Conservation (phyloP, 2,888 invertebrate species). For the Brachypalpus laphriformis region DNA sequence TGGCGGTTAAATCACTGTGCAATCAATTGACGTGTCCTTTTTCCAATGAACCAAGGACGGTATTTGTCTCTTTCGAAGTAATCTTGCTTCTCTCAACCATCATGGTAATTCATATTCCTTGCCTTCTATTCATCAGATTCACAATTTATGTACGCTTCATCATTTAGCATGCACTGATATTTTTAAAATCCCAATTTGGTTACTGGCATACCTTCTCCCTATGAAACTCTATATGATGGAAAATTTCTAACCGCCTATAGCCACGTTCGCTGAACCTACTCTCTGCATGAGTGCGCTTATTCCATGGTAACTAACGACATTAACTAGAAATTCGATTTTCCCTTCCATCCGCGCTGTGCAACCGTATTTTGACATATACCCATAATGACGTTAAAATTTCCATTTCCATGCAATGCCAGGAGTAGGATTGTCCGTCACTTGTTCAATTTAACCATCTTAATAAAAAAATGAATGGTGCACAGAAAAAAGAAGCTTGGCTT, state of each 20-base stretch:
- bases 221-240: not conserved
- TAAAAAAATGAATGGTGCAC: conserved; percentile 6
- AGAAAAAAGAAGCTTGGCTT: not conserved
- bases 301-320: conserved; percentile 51
- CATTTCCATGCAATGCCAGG: conserved; percentile 51
- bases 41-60: too few species aligned
- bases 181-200: not conserved
- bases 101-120: too few species aligned
- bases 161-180: not conserved
- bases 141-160: not conserved
- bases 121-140: too few species aligned
- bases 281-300: conserved; percentile 24
- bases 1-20: too few species aligned
- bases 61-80: too few species aligned
- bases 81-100: too few species aligned
- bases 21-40: too few species aligned
- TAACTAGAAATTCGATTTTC: conserved; percentile 46
- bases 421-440: conserved; percentile 62
- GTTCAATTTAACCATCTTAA: conserved; percentile 57
- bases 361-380: conserved; percentile 20
- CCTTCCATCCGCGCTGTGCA: not conserved
- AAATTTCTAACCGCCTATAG: not conserved
- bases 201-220: not conserved
- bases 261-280: not conserved
- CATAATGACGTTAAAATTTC: conserved; percentile 53